Percentiles rank a stretch among this genome's conserved stretches.
phyloP scores from a whole-genome alignment of 2,113 vertebrate species.

The Chroicocephalus ridibundus region DNA sequence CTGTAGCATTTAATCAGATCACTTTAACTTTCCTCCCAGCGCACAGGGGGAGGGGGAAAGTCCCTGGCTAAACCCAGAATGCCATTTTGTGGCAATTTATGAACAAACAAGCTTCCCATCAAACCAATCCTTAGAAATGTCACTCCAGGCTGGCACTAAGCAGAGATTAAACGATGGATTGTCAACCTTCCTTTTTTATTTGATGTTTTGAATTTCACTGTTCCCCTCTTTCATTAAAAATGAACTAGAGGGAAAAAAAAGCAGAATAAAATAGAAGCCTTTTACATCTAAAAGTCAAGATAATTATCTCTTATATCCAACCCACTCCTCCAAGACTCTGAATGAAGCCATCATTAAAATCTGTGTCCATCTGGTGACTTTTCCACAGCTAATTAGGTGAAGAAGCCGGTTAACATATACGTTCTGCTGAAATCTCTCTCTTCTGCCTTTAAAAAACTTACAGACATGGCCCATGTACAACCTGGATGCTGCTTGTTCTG shows the following conservation, averaged over 20 bases:
- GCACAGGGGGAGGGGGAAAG: neutral
- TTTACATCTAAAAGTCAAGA: conserved; percentile 74
- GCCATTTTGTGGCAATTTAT: conserved; percentile 74
- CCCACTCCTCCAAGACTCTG: conserved; percentile 67
- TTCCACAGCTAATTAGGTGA: conserved; percentile 73
- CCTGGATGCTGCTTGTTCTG: neutral
- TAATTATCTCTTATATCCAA: conserved; percentile 75
- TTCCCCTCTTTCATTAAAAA: conserved; percentile 75
- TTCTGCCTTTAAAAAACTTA: neutral
- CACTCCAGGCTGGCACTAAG: conserved; percentile 64
- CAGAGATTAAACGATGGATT: conserved; percentile 73
- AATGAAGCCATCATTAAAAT: conserved; percentile 77
- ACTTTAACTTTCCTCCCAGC: neutral
- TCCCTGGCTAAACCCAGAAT: conserved; percentile 57
- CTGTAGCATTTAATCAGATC: conserved; percentile 24
- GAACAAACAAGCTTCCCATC: conserved; percentile 72
- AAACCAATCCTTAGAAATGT: conserved; percentile 72
- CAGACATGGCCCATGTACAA: neutral
- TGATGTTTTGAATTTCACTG: conserved; percentile 72
- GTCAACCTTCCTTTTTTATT: conserved; percentile 67
- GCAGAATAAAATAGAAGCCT: conserved; percentile 66
- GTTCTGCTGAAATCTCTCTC: conserved; percentile 39
- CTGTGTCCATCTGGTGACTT: conserved; percentile 73
- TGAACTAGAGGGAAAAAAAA: conserved; percentile 51
- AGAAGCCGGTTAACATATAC: conserved; percentile 53